Evolutionary conservation across 1,140 invertebrate genomes (phyloP).

Genomic region (Aphidius gifuensis): DNA sequence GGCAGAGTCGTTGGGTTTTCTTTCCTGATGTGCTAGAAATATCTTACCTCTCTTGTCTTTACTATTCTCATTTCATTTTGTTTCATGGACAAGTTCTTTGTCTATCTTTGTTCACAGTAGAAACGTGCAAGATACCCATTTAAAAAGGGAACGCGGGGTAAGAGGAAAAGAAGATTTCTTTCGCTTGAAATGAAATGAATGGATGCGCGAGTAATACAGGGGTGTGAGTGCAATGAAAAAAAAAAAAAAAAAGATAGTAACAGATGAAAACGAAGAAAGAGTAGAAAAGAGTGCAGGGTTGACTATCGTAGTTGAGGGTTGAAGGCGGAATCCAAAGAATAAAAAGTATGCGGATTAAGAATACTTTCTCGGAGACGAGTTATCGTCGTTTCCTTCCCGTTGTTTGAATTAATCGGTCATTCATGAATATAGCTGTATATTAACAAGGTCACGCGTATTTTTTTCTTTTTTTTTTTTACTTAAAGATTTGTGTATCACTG

Average conservation of each 20-base stretch:
- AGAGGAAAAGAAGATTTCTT: constrained; percentile 32
- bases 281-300: constrained; percentile 13
- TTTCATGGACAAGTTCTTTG: constrained; percentile 7
- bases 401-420: constrained; percentile 55
- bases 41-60: constrained; percentile 13
- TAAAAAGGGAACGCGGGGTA: not conserved
- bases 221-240: constrained; percentile 25
- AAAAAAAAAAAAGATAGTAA: constrained; percentile 19
- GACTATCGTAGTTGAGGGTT: constrained; percentile 2
- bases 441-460: constrained; percentile 46
- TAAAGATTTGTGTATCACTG: no score
- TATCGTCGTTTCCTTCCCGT: constrained; percentile 53
- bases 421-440: constrained; percentile 47
- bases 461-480: constrained; percentile 13
- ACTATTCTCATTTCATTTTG: constrained; percentile 4
- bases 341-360: constrained; percentile 54
- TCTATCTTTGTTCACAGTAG: constrained; percentile 34
- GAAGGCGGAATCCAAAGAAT: constrained; percentile 40
- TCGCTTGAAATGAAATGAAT: constrained; percentile 22
- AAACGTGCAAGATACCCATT: not conserved
- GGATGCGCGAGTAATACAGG: not conserved
- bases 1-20: constrained; percentile 32
- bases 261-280: constrained; percentile 19
- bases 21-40: not conserved
- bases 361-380: constrained; percentile 55